These are phyloP conservation scores for Larimichthys polyactis DNA, from an alignment of 2,113 vertebrate species.

Conservation along the genomic window DNA sequence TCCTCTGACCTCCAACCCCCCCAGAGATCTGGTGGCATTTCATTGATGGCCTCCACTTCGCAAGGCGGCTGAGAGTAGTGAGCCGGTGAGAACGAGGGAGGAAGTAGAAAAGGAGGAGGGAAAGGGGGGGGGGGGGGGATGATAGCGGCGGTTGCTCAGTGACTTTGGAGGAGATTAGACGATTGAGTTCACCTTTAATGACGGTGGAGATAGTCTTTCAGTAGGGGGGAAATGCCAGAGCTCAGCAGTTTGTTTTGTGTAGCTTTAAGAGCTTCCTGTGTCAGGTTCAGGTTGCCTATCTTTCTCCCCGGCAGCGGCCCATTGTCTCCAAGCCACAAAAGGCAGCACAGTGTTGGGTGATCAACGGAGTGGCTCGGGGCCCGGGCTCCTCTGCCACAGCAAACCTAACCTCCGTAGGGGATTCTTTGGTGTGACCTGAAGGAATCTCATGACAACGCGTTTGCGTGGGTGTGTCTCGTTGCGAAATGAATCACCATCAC, in stretches of 20 bases:
- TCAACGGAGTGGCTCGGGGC: constrained; percentile 64
- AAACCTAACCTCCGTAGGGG: constrained; percentile 65
- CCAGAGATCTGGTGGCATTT: constrained; percentile 73
- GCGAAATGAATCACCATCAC: constrained; percentile 42
- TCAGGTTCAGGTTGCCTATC: constrained; percentile 85
- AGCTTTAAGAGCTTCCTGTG: constrained; percentile 87
- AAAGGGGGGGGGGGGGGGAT: constrained; percentile 7
- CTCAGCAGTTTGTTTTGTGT: constrained; percentile 86
- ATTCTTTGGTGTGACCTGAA: constrained; percentile 57
- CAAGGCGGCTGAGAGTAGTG: constrained; percentile 47
- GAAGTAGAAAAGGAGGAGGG: constrained; percentile 51
- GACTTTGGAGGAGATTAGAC: constrained; percentile 83
- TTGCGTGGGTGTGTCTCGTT: constrained; percentile 37
- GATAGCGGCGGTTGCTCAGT: constrained; percentile 64
- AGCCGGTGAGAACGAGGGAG: constrained; percentile 42
- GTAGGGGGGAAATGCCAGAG: constrained; percentile 79
- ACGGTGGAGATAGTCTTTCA: constrained; percentile 85
- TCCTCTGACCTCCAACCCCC: constrained; percentile 79
- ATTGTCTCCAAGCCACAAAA: constrained; percentile 81
- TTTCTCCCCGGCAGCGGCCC: constrained; percentile 70
- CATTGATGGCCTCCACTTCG: constrained; percentile 62
- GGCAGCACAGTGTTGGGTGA: constrained; percentile 73
- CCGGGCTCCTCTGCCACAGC: constrained; percentile 59
- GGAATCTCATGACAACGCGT: constrained; percentile 65
- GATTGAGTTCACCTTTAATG: constrained; percentile 85